Percentiles rank a stretch among this genome's conserved stretches.
phyloP scores from a whole-genome alignment of 2,113 vertebrate species.

The Phrynosoma blainvillii region DNA sequence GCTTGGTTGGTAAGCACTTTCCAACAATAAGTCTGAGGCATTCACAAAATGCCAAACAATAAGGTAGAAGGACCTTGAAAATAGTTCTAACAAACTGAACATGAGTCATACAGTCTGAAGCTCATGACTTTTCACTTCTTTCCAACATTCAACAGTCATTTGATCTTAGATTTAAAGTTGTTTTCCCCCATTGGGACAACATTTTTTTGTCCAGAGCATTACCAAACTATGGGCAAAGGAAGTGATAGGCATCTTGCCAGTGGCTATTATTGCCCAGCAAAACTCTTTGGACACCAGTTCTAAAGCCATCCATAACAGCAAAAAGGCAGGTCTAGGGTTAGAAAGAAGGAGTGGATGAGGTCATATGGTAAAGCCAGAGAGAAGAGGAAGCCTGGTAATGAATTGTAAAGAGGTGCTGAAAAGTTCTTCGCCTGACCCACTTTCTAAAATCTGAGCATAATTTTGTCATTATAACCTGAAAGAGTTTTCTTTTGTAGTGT shows the following conservation, averaged over 20 bases:
- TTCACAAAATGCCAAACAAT: conserved; percentile 17
- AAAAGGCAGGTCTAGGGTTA: neutral
- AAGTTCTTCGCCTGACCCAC: too few species aligned
- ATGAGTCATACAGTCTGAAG: neutral
- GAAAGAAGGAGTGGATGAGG: neutral
- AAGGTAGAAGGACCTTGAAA: neutral
- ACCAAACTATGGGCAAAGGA: neutral
- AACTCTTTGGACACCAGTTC: neutral
- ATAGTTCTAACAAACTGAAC: neutral
- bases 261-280: neutral
- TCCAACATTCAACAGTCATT: neutral
- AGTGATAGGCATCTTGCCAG: conserved; percentile 18
- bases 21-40: neutral
- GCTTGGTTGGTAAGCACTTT: too few species aligned
- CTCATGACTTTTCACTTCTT: neutral
- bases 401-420: neutral
- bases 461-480: too few species aligned
- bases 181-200: neutral
- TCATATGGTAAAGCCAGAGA: too few species aligned
- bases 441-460: too few species aligned
- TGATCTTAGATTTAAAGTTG: neutral
- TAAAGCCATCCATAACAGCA: neutral
- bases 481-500: too few species aligned
- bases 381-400: neutral
- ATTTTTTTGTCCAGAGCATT: conserved; percentile 26